phyloP scores from a whole-genome alignment of 53 echinoderm and acorn worm species.

The Echinometra lucunter region DNA sequence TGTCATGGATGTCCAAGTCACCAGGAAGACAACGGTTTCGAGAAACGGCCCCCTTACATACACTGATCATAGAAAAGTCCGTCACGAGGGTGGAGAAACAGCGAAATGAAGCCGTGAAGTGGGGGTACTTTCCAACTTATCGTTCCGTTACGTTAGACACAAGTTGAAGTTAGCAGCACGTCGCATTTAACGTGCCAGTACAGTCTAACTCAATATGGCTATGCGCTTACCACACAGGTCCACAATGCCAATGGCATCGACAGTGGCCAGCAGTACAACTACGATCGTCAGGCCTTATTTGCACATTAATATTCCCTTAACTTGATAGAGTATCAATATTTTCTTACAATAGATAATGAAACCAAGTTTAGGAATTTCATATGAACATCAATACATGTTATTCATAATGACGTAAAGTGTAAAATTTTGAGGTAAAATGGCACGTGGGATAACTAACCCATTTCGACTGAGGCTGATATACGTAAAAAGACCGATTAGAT shows the following conservation, averaged over 20 bases:
- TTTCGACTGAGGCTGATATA: not conserved
- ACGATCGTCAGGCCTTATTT: not conserved
- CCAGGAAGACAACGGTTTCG: no score
- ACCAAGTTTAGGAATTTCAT: not conserved
- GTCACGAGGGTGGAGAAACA: no score
- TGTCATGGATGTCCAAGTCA: no score
- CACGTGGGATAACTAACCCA: slow-evolving; percentile 52
- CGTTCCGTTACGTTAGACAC: no score
- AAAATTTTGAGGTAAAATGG: not conserved
- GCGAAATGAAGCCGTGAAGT: no score
- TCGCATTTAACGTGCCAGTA: no score
- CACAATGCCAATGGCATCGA: no score
- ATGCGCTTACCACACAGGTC: not conserved
- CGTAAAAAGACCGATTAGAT: not conserved
- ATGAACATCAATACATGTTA: not conserved
- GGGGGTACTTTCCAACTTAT: no score
- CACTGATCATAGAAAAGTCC: no score
- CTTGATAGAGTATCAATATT: not conserved
- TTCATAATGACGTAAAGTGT: not conserved
- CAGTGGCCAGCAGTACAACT: not conserved
- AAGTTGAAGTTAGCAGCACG: no score
- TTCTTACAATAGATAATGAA: not conserved
- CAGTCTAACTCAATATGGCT: no score
- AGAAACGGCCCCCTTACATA: no score
- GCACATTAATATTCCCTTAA: not conserved